Percentiles rank a stretch among this genome's conserved stretches.
These are phyloP conservation scores for Orussus abietinus DNA, from an alignment of 1,140 invertebrate species.

Conservation along the genomic window DNA sequence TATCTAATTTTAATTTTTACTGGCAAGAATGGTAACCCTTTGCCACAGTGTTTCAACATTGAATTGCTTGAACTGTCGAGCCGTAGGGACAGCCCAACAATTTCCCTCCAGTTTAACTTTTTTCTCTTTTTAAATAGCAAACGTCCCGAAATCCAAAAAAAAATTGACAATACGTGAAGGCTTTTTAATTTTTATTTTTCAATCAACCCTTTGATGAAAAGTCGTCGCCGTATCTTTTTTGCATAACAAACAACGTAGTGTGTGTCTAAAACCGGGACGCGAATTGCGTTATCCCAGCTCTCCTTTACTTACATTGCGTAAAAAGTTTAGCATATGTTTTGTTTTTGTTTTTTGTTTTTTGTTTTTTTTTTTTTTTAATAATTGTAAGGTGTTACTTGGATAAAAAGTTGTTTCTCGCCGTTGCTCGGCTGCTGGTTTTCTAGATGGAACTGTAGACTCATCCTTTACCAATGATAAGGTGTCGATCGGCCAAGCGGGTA, in stretches of 20 bases:
- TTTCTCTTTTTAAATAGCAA: too few species aligned
- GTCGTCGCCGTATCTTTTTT: slow-evolving; percentile 43
- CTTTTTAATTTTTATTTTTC: slow-evolving; percentile 50
- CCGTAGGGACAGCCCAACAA: too few species aligned
- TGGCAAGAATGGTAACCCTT: too few species aligned
- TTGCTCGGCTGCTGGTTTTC: slow-evolving; percentile 41
- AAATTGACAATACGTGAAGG: slow-evolving; percentile 43
- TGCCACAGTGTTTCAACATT: too few species aligned
- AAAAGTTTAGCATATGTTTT: slow-evolving; percentile 36
- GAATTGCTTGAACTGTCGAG: too few species aligned
- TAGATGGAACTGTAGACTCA: slow-evolving; percentile 29
- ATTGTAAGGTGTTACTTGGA: slow-evolving; percentile 38
- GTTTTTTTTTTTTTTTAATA: slow-evolving; percentile 33
- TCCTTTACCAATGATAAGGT: slow-evolving; percentile 46
- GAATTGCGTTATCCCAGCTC: slow-evolving; percentile 32
- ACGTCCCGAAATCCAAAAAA: too few species aligned
- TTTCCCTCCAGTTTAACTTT: too few species aligned
- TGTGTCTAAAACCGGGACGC: slow-evolving; percentile 35
- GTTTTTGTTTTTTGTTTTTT: slow-evolving; percentile 16
- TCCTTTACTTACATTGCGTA: slow-evolving; percentile 42
- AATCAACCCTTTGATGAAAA: slow-evolving; percentile 48
- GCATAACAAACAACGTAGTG: slow-evolving; percentile 50
- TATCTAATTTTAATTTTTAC: too few species aligned
- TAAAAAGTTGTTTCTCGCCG: slow-evolving; percentile 28
- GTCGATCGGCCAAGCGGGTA: slow-evolving; percentile 49